A percentile compares a stretch with the other conserved stretches of the same genome.
Conservation (phyloP, 2,797 vertebrate genomes). For the Phataginus tricuspis region DNA sequence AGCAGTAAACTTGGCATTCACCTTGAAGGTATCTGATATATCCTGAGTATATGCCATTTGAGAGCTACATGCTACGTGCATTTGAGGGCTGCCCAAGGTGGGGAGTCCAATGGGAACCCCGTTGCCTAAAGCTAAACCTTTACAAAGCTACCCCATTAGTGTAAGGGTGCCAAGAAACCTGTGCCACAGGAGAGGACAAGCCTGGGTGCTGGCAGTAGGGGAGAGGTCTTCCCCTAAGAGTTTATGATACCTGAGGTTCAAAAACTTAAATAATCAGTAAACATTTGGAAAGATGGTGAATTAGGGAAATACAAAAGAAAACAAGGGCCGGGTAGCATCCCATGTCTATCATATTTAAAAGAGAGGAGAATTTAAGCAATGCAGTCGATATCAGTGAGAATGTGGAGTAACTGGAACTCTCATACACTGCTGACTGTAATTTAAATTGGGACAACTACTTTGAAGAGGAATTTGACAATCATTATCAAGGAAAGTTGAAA, state of each 20-base stretch:
- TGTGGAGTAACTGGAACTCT: background rate
- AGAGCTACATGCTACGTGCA: background rate
- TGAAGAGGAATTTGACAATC: background rate
- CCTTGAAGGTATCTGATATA: background rate
- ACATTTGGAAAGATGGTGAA: background rate
- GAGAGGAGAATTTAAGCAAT: background rate
- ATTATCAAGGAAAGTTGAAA: background rate
- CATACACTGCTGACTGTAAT: background rate
- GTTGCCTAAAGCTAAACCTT: background rate
- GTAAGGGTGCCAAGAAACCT: background rate
- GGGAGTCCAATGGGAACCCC: background rate
- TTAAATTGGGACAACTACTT: background rate
- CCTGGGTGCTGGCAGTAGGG: background rate
- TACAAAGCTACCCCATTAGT: background rate
- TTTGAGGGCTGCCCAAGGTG: background rate
- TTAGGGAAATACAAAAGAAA: constrained; percentile 1
- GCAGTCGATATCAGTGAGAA: background rate
- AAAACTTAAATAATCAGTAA: background rate
- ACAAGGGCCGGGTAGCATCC: background rate
- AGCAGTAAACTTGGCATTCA: background rate
- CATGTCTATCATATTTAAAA: background rate
- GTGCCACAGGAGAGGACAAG: background rate
- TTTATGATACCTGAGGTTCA: background rate
- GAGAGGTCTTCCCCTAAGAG: background rate
- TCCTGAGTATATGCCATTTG: background rate